These are phyloP conservation scores for Otolemur crassicaudatus DNA, from an alignment of 2,797 vertebrate genomes.

Conservation along the genomic window DNA sequence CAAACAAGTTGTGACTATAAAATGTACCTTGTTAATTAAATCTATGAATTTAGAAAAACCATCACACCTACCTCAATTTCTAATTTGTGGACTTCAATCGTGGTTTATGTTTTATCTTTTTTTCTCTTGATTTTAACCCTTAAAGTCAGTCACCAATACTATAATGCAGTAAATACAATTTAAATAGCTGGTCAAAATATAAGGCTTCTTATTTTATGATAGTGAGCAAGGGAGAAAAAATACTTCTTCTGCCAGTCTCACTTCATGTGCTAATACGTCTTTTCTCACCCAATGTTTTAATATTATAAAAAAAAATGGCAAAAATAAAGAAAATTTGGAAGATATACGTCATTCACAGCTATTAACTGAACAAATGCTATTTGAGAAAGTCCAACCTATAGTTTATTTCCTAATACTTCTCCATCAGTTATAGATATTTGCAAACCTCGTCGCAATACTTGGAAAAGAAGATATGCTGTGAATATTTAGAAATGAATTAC, in stretches of 20 bases:
- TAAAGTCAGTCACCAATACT: neutral
- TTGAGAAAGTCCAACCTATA: neutral
- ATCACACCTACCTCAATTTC: neutral
- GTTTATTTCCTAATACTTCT: conserved; percentile 32
- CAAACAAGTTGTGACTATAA: neutral
- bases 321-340: conserved; percentile 26
- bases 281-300: neutral
- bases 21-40: neutral
- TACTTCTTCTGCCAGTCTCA: neutral
- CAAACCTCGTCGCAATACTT: neutral
- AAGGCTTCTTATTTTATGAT: neutral
- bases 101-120: neutral
- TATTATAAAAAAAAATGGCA: neutral
- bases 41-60: neutral
- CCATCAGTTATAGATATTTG: neutral
- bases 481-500: conserved; percentile 29
- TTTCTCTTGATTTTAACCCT: neutral
- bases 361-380: conserved; percentile 34
- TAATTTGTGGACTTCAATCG: neutral
- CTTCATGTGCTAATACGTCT: conserved; percentile 4
- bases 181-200: neutral
- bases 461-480: neutral
- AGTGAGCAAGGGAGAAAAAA: neutral
- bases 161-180: neutral
- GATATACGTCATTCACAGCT: neutral